Base-by-base conservation (phyloP, 2,797 vertebrate genomes). In the Nothura maculosa region DNA sequence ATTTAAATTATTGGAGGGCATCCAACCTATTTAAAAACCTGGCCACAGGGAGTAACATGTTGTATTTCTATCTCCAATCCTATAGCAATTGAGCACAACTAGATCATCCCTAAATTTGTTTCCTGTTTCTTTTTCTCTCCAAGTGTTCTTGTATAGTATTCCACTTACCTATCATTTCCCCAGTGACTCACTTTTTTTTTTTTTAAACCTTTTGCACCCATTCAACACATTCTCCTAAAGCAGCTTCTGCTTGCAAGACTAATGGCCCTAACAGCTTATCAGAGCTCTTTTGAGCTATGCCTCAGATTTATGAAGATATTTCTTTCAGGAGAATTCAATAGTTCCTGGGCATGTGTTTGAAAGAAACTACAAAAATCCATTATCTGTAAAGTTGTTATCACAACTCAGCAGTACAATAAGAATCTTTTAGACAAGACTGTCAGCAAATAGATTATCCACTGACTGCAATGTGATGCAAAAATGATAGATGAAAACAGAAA, bases 1-100 rank as follows among this genome's bases (percentile, higher is more conserved):
- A 95, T 95, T 96, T 95, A 93, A 93, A 94, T 85, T 92, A 94
- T 94, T 97, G 96, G 96, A 97, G 94, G 92, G 32, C 86, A 96
- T 96, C 95, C 97, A 97, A 93, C 10, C 90, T 94, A 95, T 93
- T 96, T 94, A 90, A 76, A 92, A 94, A n/a, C 83, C 87, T 93
- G 85, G 74, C 95, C 96, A 95, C 68, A 72, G 87, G 69, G 78
- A 80, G 34, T 58, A 85, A 70, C 81, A 57, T 94, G 91, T 76
- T 88, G 85, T 45, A 81, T 69, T 96, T 89, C 60, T 93, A 18
- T 75, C 62, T 91, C 67, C 67, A 79, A 30, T 57, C 24, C 40
- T 86, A 36, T 66, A 75, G 57, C 28, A 62, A 76, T 69, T 85
- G 20, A 87, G 27, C 69, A 69, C 74, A 94, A 92, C 55, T 81